Evolutionary conservation across 2,797 vertebrate species (phyloP), one percentile per base, ranked within the genome.

Genomic region (Paratrypauchen microcephalus): DNA sequence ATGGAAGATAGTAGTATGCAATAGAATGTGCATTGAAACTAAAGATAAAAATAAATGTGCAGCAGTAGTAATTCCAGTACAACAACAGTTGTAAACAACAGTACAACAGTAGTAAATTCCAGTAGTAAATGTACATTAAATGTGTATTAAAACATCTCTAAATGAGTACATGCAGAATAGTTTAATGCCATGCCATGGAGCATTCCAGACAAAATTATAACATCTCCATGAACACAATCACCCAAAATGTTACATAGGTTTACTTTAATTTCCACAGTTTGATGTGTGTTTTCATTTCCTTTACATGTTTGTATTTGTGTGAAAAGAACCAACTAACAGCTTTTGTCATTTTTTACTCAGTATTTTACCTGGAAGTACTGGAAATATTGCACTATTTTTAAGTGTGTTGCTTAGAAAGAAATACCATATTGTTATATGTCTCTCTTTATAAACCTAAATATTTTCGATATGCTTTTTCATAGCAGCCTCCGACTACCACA

Each of bases 381-480:
- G 50, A 21, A 21, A 23, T 55, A 12, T 13, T 55, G 11, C 52
- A 55, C 76, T 68, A 66, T 69, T 36, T 1, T 6, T 19, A 78
- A 65, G 72, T 12, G 19, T 60, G 23, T 71, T 26, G 45, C 57
- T 45, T 65, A 75, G 71, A 79, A 66, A 75, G 39, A 8, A 75
- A 70, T 56, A 61, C 28, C 47, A 50, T 0, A 1, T 7, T 8
- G n/a, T 48, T 19, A 16, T 28, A 15, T 65, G 21, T 52, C 11
- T 52, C 59, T 52, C 59, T 78, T 55, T 28, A 5, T 69, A 65
- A 65, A 62, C 50, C 69, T 78, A 41, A 71, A 77, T 82, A 79
- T 82, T 75, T 74, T 21, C 28, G 26, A 36, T 58, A 21, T 70
- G 32, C 66, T 19, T 23, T 39, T 83, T 69, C 39, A 66, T 55